Evolutionary conservation across 1,140 invertebrate species (phyloP).

Genomic region (Brachionus asplanchnoidis): DNA sequence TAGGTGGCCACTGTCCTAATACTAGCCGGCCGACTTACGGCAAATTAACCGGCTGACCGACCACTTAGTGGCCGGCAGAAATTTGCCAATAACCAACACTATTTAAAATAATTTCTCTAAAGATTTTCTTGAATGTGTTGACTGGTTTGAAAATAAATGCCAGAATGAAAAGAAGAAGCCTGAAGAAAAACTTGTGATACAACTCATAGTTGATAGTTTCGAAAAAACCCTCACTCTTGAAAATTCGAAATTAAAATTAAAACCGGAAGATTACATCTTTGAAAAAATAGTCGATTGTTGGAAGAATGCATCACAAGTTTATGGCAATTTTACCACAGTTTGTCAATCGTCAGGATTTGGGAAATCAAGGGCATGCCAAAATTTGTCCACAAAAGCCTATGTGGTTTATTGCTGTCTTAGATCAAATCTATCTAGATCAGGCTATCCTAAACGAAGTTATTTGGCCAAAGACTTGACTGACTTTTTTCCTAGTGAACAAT

Average conservation of each 20-base stretch:
- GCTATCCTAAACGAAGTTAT: background rate
- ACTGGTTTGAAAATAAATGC: background rate
- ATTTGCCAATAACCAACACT: too few relatives aligned
- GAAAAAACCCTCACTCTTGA: background rate
- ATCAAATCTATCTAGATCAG: background rate
- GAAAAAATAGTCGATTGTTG: background rate
- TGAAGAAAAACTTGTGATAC: background rate
- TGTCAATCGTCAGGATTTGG: conserved; percentile 19
- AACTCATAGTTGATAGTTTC: background rate
- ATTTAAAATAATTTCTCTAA: background rate
- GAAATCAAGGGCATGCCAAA: background rate
- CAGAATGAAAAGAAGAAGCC: background rate
- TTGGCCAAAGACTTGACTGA: background rate
- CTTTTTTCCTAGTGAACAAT: background rate
- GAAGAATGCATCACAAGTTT: background rate
- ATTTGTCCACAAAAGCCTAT: background rate
- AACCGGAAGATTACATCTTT: background rate
- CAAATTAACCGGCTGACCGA: too few relatives aligned
- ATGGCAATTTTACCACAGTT: background rate
- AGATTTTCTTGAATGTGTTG: background rate
- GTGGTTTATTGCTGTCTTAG: background rate
- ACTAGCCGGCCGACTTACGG: too few relatives aligned
- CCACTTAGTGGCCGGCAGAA: too few relatives aligned
- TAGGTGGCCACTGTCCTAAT: too few relatives aligned
- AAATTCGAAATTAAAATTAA: background rate